Evolutionary conservation across 1,140 invertebrate species (phyloP).

Genomic region (Hylyphantes graminicola): DNA sequence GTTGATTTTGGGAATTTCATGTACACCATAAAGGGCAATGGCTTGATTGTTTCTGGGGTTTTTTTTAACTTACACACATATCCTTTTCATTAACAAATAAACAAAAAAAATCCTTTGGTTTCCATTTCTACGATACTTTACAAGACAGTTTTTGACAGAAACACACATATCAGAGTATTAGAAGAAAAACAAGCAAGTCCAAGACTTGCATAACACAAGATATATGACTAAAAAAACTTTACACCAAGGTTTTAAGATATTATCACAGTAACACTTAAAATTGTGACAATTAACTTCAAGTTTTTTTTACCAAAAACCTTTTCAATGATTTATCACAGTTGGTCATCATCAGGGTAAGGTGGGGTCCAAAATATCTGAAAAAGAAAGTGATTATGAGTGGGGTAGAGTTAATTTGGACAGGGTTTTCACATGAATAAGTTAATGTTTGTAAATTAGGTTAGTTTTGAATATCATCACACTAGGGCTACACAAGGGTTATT

Average conservation of each 20-base stretch:
- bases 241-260: slow-evolving; percentile 47
- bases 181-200: slow-evolving; percentile 4
- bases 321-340: slow-evolving; percentile 45
- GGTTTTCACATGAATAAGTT: too few species aligned
- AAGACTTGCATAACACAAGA: slow-evolving; percentile 26
- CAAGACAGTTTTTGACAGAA: background rate
- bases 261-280: slow-evolving; percentile 45
- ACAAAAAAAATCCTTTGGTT: slow-evolving; percentile 27
- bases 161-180: slow-evolving; percentile 2
- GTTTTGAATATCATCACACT: too few species aligned
- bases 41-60: slow-evolving; percentile 19
- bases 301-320: slow-evolving; percentile 5
- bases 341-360: slow-evolving; percentile 31
- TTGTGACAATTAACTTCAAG: slow-evolving; percentile 41
- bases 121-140: slow-evolving; percentile 13
- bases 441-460: too few species aligned
- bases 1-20: slow-evolving; percentile 34
- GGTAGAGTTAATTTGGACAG: too few species aligned
- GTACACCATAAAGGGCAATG: slow-evolving; percentile 28
- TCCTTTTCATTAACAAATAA: background rate
- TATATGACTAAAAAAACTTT: slow-evolving; percentile 45
- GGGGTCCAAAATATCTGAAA: slow-evolving; percentile 52
- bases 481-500: too few species aligned
- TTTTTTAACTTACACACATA: background rate
- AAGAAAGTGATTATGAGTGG: background rate